These are phyloP conservation scores for Frieseomelitta varia DNA, from an alignment of 1,140 invertebrate genomes.

Conservation along the genomic window DNA sequence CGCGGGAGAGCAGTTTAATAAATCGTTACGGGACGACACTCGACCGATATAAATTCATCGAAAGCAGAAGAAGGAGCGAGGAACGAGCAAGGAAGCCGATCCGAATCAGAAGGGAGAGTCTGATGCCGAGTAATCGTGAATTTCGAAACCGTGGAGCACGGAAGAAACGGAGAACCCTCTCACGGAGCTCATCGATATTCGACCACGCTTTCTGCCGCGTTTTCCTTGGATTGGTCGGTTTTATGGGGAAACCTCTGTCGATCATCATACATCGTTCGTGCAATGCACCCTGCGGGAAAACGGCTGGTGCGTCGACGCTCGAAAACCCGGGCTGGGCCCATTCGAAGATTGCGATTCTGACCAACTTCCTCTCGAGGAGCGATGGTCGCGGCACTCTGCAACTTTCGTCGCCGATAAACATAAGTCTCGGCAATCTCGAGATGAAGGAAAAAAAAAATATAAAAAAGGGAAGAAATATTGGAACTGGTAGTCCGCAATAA, in stretches of 20 bases:
- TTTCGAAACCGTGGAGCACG: background rate
- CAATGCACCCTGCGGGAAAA: background rate
- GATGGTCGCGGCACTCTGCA: too few species aligned
- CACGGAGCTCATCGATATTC: constrained; percentile 20
- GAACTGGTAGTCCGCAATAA: too few species aligned
- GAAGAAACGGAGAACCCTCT: background rate
- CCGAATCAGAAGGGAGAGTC: too few species aligned
- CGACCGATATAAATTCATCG: background rate
- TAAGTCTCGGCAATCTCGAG: too few species aligned
- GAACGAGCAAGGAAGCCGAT: background rate
- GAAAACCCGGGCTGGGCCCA: background rate
- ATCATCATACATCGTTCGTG: constrained; percentile 15
- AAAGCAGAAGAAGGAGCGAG: background rate
- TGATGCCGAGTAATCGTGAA: background rate
- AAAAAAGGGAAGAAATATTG: too few species aligned
- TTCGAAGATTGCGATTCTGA: background rate
- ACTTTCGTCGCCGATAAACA: too few species aligned
- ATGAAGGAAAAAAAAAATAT: too few species aligned
- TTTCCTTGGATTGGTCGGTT: background rate
- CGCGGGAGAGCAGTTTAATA: background rate
- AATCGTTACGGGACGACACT: background rate
- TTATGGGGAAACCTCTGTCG: constrained; percentile 12
- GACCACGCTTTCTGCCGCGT: background rate
- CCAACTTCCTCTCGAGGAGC: background rate
- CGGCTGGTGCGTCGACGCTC: background rate